Evolutionary conservation across 2,113 vertebrate species (phyloP), one percentile per base, ranked within the genome.

Genomic region (Ancistrus triradiatus): DNA sequence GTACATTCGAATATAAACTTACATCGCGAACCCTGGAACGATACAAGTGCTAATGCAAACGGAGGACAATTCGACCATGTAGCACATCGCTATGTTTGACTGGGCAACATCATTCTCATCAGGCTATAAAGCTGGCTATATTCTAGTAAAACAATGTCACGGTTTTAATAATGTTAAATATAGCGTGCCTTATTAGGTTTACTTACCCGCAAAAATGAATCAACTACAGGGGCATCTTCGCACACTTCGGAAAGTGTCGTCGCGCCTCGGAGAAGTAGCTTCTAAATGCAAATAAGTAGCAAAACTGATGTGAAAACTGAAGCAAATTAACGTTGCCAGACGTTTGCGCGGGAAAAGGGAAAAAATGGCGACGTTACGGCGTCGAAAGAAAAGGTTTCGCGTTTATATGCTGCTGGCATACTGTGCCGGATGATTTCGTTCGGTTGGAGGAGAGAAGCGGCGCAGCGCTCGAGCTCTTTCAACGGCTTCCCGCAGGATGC

Each of bases 401-500:
- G 68, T 74, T 22, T 46, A 72, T 38, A 51, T 9, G 6, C 13
- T 35, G 27, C 46, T 8, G 11, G 24, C 63, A 63, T 66, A 42
- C 46, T 25, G 51, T 18, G 69, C 77, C 63, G 74, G 67, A 51
- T 74, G 21, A 68, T 53, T 49, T 63, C 24, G 55, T 61, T 18
- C 63, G 77, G 62, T 69, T 70, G 71, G 76, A 76, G 47, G 51
- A 44, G 38, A 52, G 59, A 52, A 60, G 74, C 58, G 49, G 50
- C 56, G 59, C 68, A 51, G 59, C 31, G 56, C 47, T 62, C 47
- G 33, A 53, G 66, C 59, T 73, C 43, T 55, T 42, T 33, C 49
- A 42, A 60, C 49, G 74, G 66, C 67, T 72, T 71, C 72, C 53
- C 48, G 63, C 62, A 59, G 63, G 63, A 68, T 70, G 62, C 69